These are phyloP conservation scores for Pagetopsis macropterus DNA, from an alignment of 2,797 vertebrate species.

Conservation along the genomic window DNA sequence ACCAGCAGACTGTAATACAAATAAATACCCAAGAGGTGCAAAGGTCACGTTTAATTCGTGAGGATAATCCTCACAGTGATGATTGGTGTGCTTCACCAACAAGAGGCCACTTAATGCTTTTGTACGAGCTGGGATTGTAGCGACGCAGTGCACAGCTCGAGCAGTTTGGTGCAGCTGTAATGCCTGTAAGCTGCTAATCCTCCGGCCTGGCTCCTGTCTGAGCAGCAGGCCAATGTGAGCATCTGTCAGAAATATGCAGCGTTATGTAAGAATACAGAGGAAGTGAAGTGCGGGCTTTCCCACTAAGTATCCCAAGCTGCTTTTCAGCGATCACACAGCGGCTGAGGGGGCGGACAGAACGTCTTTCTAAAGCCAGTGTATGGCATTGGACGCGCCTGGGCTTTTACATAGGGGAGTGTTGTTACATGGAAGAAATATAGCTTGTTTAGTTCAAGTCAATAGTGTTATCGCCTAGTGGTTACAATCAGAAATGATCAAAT, in stretches of 20 bases:
- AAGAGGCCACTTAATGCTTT: conserved; percentile 58
- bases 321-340: conserved; percentile 38
- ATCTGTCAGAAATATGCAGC: conserved; percentile 73
- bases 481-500: neutral
- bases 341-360: conserved; percentile 27
- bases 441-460: neutral
- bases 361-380: neutral
- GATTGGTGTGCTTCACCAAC: conserved; percentile 42
- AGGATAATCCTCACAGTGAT: conserved; percentile 44
- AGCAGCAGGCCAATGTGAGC: conserved; percentile 64
- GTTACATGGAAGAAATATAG: neutral
- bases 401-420: neutral
- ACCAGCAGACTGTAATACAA: conserved; percentile 32
- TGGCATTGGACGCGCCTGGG: neutral
- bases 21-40: conserved; percentile 49
- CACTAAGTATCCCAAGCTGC: conserved; percentile 24
- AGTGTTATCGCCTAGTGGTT: neutral
- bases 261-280: conserved; percentile 70
- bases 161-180: conserved; percentile 65
- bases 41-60: conserved; percentile 39
- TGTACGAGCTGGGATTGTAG: conserved; percentile 37
- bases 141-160: conserved; percentile 40
- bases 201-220: conserved; percentile 66
- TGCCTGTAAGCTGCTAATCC: conserved; percentile 71
- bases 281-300: conserved; percentile 52